phyloP scores from a whole-genome alignment of 64 coral and sea anemone genomes.

The Porites australiensis region DNA sequence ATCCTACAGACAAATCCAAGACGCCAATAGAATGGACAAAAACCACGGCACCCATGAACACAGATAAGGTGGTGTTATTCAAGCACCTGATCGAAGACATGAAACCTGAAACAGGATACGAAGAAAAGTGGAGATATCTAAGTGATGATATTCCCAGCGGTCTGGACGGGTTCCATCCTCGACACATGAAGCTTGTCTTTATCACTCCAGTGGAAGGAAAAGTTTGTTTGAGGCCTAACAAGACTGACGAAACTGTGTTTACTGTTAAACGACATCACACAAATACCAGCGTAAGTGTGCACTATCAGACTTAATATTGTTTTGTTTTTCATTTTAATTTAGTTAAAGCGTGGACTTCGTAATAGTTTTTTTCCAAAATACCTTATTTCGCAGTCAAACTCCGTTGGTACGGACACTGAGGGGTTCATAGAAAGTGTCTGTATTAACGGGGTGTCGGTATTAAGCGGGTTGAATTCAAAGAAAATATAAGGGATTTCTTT shows the following conservation, averaged over 20 bases:
- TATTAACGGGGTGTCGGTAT: too few species aligned
- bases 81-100: conserved; percentile 40
- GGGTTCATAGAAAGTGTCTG: too few species aligned
- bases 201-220: not conserved
- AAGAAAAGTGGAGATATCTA: conserved; percentile 14
- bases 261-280: not conserved
- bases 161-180: not conserved
- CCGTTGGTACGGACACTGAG: too few species aligned
- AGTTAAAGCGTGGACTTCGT: too few species aligned
- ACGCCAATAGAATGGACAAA: not conserved
- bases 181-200: conserved; percentile 28
- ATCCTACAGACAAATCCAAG: not conserved
- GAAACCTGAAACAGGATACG: not conserved
- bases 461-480: too few species aligned
- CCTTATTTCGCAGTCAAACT: too few species aligned
- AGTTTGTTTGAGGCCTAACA: conserved; percentile 5
- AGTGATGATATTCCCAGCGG: not conserved
- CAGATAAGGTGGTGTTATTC: conserved; percentile 3
- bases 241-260: conserved; percentile 1
- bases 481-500: too few species aligned
- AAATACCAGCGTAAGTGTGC: not conserved
- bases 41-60: conserved; percentile 13
- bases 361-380: too few species aligned
- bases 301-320: too few species aligned
- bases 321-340: too few species aligned